Conservation (phyloP, 2,797 vertebrate genomes). For the Tangara arthus region DNA sequence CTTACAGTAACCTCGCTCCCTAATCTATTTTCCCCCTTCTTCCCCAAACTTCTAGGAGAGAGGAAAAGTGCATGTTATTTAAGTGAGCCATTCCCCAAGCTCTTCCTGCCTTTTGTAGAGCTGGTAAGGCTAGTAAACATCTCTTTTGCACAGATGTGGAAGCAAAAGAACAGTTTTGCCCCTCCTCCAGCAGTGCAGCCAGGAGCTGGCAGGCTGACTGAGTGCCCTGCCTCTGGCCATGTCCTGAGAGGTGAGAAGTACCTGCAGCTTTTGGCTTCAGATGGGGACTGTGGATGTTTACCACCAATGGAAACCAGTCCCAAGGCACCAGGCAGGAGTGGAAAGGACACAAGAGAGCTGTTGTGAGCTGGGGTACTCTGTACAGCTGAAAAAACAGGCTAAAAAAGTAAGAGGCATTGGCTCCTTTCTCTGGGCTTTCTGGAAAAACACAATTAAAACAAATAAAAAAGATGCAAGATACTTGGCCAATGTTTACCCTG, state of each 20-base stretch:
- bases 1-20: not conserved
- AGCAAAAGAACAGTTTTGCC: not conserved
- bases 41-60: not conserved
- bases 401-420: not conserved
- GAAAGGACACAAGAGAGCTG: not conserved
- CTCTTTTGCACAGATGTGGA: not conserved
- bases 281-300: conserved; percentile 13
- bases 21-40: not conserved
- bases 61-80: not conserved
- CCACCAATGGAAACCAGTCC: conserved; percentile 17
- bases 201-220: not conserved
- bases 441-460: not conserved
- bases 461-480: not conserved
- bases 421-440: not conserved
- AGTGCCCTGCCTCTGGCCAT: not conserved
- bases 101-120: not conserved
- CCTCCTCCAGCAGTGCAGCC: not conserved
- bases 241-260: conserved; percentile 22
- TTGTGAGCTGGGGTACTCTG: not conserved
- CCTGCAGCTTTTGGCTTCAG: not conserved
- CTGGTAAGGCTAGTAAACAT: not conserved
- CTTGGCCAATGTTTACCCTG: not conserved
- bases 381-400: not conserved
- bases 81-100: not conserved
- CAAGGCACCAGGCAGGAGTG: conserved; percentile 52